Evolutionary conservation across 2,113 vertebrate genomes (phyloP), one percentile per base, ranked within the genome.

Genomic region (Entelurus aequoreus): DNA sequence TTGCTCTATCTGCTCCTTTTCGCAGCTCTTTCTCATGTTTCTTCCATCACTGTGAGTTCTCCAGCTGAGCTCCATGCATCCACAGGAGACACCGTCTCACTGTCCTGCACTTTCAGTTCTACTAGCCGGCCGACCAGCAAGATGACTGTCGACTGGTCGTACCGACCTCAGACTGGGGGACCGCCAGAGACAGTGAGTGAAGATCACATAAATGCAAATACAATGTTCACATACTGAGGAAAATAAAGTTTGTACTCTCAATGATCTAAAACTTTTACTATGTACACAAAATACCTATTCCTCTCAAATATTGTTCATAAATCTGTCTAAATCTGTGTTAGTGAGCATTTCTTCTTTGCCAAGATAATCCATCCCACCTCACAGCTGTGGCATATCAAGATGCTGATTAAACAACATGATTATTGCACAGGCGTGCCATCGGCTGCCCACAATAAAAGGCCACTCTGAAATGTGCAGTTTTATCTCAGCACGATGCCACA

Each of bases 91-190:
- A 37, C 73, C 0, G 83, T 90, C 35, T 83, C 54, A 0, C 65
- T 98, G 79, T 89, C 86, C 68, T 98, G 96, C 76, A 84, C 85
- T 0, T 98, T 98, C 88, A 86, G n/a, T 6, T 95, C 96, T 12
- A 86, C 68, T 9, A 87, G 83, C 0, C 82, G 78, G 1, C 71
- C 91, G 19, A 91, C 89, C 0, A 93, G 93, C 66, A 90, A 71
- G 54, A 90, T 96, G 76, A 88, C 80, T 0, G 84, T 97, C 0
- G 92, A 96, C 83, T 98, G 96, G 96, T 92, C 92, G 0, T 96
- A 93, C 49, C 89, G 88, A 5, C 89, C 91, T 0, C 76, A 86
- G 38, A 38, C 66, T 0, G 93, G 93, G 8, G 93, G 94, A 0
- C 61, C 73, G 0, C 69, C 85, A 7, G 53, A 71, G 14, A 56